Conservation (phyloP, 1,140 invertebrate genomes). For the Trinorchestia longiramus region DNA sequence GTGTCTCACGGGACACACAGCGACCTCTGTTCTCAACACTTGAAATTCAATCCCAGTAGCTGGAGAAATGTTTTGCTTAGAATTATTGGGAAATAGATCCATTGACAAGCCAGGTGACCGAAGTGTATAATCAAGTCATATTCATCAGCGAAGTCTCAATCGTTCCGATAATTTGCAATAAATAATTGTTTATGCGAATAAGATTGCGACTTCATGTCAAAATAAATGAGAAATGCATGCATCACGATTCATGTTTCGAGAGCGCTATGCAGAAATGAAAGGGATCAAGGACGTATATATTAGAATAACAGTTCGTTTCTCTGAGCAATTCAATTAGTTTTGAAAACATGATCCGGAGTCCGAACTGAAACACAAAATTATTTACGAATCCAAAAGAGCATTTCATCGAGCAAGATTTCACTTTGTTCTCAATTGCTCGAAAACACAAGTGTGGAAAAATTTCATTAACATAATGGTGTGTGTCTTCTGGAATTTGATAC, state of each 20-base stretch:
- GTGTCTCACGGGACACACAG: neutral
- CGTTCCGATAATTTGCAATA: neutral
- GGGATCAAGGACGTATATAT: no score
- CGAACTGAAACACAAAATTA: no score
- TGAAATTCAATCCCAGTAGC: neutral
- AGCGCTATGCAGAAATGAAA: neutral
- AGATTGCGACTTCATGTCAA: neutral
- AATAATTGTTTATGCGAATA: neutral
- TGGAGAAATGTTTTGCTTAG: neutral
- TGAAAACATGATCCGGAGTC: no score
- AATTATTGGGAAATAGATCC: neutral
- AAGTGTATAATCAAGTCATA: neutral
- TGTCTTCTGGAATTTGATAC: no score
- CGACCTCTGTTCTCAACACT: neutral
- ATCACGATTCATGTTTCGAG: neutral
- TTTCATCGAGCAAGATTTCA: no score
- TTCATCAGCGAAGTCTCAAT: neutral
- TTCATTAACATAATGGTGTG: no score
- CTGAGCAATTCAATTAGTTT: no score
- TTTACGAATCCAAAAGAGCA: no score
- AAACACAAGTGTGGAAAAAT: no score
- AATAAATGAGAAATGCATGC: neutral
- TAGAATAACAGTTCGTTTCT: no score
- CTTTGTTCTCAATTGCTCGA: no score
- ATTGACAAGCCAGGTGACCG: neutral